Percentiles rank a stretch among this genome's conserved stretches.
Evolutionary conservation across 2,888 invertebrate genomes (phyloP).

Genomic region (Mesorhabditis sp.): DNA sequence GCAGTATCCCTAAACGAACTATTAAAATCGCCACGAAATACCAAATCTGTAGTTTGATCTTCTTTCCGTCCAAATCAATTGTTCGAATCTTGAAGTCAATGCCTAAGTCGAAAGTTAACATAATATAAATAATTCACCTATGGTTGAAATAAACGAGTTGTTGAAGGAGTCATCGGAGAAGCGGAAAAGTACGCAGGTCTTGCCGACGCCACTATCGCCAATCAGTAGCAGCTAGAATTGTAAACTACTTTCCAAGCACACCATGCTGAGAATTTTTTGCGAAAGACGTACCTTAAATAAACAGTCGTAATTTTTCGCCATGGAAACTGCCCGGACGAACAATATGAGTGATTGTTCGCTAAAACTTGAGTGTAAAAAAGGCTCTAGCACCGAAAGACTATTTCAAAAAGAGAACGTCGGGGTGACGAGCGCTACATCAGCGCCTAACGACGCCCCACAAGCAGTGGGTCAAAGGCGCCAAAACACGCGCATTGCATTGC

Average conservation of each 20-base stretch:
- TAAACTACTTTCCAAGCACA: slow-evolving; percentile 6
- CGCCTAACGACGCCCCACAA: too few relatives aligned
- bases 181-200: slow-evolving; percentile 66
- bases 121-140: slow-evolving; percentile 27
- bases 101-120: slow-evolving; percentile 65
- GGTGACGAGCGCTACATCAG: too few relatives aligned
- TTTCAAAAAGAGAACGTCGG: too few relatives aligned
- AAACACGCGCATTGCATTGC: too few relatives aligned
- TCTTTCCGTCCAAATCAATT: slow-evolving; percentile 65
- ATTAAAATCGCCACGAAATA: slow-evolving; percentile 30
- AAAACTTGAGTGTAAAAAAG: too few relatives aligned
- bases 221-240: slow-evolving; percentile 37
- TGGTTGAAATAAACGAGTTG: slow-evolving; percentile 64
- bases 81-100: slow-evolving; percentile 65
- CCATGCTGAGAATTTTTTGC: not conserved
- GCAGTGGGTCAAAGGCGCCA: too few relatives aligned
- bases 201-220: slow-evolving; percentile 47
- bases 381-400: too few relatives aligned
- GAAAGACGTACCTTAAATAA: slow-evolving; percentile 29
- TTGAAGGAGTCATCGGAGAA: slow-evolving; percentile 68
- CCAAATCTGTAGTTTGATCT: slow-evolving; percentile 66
- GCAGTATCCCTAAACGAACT: slow-evolving; percentile 81
- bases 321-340: slow-evolving; percentile 7
- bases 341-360: too few relatives aligned
- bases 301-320: slow-evolving; percentile 41